These are phyloP conservation scores for Sibirionetta formosa DNA, from an alignment of 2,797 vertebrate species.

Conservation along the genomic window DNA sequence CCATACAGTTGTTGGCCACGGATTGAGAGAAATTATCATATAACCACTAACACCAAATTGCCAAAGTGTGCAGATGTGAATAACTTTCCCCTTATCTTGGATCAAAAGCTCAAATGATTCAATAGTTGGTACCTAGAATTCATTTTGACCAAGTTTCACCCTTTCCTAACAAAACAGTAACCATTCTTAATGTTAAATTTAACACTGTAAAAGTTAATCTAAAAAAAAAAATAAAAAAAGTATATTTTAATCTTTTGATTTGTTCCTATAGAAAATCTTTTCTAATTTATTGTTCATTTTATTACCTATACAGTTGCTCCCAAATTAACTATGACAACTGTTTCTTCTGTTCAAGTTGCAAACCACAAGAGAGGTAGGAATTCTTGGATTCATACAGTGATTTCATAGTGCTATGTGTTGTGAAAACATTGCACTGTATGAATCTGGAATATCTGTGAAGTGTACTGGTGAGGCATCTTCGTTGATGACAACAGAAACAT, in stretches of 20 bases:
- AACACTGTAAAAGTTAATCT: not conserved
- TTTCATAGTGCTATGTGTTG: slow-evolving; percentile 82
- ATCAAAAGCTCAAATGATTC: not conserved
- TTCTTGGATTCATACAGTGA: slow-evolving; percentile 90
- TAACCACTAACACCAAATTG: not conserved
- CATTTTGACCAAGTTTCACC: slow-evolving; percentile 1
- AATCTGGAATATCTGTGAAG: slow-evolving; percentile 87
- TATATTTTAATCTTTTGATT: slow-evolving; percentile 79
- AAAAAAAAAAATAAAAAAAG: slow-evolving; percentile 12
- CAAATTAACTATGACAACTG: slow-evolving; percentile 95
- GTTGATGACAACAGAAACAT: slow-evolving; percentile 57
- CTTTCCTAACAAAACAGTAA: not conserved
- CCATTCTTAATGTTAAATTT: slow-evolving; percentile 3
- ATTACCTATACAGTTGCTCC: slow-evolving; percentile 92
- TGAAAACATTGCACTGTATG: slow-evolving; percentile 86
- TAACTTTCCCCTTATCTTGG: not conserved
- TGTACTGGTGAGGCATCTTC: slow-evolving; percentile 79
- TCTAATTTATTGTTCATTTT: slow-evolving; percentile 86
- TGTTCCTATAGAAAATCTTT: slow-evolving; percentile 57
- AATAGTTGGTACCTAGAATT: not conserved
- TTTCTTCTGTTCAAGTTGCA: slow-evolving; percentile 95
- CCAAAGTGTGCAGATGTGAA: not conserved
- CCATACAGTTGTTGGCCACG: not conserved
- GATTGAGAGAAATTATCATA: not conserved
- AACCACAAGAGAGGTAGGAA: slow-evolving; percentile 98